Base-by-base conservation (phyloP, 2,888 invertebrate genomes). In the Iphiclides podalirius region DNA sequence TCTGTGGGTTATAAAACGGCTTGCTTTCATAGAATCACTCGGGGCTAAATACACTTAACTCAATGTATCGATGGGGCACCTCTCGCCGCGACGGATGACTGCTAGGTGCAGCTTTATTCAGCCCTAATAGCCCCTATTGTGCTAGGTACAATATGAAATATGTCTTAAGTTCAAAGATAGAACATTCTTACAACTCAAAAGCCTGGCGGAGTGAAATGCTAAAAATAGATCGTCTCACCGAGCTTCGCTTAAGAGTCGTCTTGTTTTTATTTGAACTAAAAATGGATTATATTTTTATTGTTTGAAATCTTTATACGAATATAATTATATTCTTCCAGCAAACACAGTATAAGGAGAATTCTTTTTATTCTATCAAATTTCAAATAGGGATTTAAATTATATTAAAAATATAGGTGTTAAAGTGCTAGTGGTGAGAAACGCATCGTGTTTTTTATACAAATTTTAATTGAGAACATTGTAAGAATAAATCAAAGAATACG, bases 71-170 rank as follows among this genome's bases (percentile, higher is more conserved):
- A 46, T 39, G 33, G 14, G 34, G 46, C 34, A 39, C 39, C 39
- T 39, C 42, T 41, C 17, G 13, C 31, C 12, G 12, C 20, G 17
- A 12, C 17, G 37, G 33, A 38, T 28, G 44, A 26, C 35, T 35
- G 13, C 37, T 34, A 45, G 20, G 31, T 38, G 45, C 38, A 38
- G 45, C 37, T 16, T 45, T 37, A 45, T 45, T 31, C 45, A 45
- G 31, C 31, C 37, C 31, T 42, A 12, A 9, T 7, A 40, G 40
- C 41, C 36, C n/a, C 31, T 12, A 38, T 45, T 45, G 38, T 45
- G 20, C 45, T 8, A 13, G n/a, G 35, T 28, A 37, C 45, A 45
- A 45, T 45, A 45, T 38, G 31, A 13, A 28, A 7, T 8, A 45
- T 37, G 31, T 28, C 36, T 17, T 14, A 44, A 11, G 42, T 26